These are phyloP conservation scores for Pinna nobilis DNA, from an alignment of 1,140 invertebrate species.

Conservation along the genomic window DNA sequence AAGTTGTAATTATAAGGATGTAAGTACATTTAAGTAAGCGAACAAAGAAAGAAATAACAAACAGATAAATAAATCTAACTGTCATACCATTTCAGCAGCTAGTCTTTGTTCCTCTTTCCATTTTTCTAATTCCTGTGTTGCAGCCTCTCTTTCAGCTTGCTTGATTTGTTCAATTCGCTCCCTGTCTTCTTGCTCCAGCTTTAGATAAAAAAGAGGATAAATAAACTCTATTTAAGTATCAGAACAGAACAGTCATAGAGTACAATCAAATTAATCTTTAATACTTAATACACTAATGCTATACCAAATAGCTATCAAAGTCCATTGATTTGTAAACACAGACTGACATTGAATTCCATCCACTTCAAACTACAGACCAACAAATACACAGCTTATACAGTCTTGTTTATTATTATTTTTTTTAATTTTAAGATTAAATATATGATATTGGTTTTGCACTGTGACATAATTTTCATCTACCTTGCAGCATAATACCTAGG, in stretches of 20 bases:
- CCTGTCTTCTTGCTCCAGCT: constrained; percentile 80
- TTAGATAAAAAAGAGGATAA: constrained; percentile 82
- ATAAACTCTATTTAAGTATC: neutral
- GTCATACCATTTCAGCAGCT: constrained; percentile 55
- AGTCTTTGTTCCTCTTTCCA: constrained; percentile 77
- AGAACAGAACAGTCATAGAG: too few species aligned
- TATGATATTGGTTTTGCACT: too few species aligned
- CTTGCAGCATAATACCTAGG: too few species aligned
- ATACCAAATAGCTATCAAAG: neutral
- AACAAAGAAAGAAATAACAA: neutral
- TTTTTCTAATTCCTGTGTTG: constrained; percentile 81
- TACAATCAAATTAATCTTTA: too few species aligned
- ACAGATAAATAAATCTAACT: neutral
- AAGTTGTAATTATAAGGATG: too few species aligned
- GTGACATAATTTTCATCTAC: too few species aligned
- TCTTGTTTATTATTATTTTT: too few species aligned
- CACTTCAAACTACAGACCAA: neutral
- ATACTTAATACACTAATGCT: neutral
- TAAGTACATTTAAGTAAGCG: too few species aligned
- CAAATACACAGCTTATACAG: too few species aligned
- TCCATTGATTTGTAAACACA: neutral
- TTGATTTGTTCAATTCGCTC: constrained; percentile 74
- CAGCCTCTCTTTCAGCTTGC: constrained; percentile 78
- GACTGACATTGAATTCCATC: neutral
- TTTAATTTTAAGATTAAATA: too few species aligned